phyloP scores from a whole-genome alignment of 2,113 vertebrate species.

The Scomber scombrus region DNA sequence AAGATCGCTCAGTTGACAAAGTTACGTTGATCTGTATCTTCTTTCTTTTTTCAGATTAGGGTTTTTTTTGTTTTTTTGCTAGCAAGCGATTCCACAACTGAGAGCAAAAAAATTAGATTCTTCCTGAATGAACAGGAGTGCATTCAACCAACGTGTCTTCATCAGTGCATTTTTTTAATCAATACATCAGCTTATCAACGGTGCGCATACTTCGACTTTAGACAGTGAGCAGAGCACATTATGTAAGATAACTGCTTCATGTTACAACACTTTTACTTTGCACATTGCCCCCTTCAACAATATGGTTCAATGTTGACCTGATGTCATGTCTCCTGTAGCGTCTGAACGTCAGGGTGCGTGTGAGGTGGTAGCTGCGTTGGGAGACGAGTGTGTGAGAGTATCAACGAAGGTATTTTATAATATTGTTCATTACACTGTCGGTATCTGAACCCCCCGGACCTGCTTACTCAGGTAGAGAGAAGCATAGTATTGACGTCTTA shows the following conservation, averaged over 20 bases:
- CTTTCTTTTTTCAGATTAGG: not conserved
- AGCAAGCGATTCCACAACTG: not conserved
- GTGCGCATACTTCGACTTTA: not conserved
- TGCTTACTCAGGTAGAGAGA: conserved; percentile 16
- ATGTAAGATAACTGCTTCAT: not conserved
- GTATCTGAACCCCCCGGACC: conserved; percentile 21
- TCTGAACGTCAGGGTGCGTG: not conserved
- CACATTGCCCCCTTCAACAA: conserved; percentile 33
- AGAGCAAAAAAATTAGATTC: not conserved
- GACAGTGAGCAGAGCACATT: not conserved
- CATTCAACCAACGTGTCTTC: too few relatives aligned
- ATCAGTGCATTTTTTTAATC: not conserved
- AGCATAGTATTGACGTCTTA: not conserved
- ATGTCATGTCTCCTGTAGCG: not conserved
- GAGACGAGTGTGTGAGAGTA: not conserved
- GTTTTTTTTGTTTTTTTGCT: too few relatives aligned
- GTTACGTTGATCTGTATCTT: conserved; percentile 22
- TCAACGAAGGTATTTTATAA: not conserved
- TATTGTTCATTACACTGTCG: conserved; percentile 18
- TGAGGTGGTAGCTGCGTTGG: not conserved
- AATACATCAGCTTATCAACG: not conserved
- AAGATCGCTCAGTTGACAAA: not conserved
- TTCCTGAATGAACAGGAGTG: too few relatives aligned
- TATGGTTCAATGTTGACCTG: not conserved
- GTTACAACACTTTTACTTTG: conserved; percentile 1